These are phyloP conservation scores for Lepidurus arcticus DNA, from an alignment of 1,140 invertebrate species.

Conservation along the genomic window DNA sequence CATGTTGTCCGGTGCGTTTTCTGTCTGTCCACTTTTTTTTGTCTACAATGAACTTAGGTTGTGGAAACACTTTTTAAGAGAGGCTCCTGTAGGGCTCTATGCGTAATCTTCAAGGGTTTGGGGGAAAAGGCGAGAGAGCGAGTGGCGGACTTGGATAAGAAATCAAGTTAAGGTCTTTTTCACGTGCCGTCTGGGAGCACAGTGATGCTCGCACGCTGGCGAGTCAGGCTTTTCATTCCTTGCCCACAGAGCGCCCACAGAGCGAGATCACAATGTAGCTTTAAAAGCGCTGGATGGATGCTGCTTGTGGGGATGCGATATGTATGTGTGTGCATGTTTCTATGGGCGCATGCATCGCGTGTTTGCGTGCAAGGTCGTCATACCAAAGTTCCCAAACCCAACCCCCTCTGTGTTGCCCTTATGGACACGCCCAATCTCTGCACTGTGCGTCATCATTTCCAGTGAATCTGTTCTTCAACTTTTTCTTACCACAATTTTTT, in stretches of 20 bases:
- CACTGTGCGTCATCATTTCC: background rate
- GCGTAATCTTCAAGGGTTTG: background rate
- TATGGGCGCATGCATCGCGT: conserved; percentile 3
- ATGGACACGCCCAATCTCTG: background rate
- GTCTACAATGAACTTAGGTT: background rate
- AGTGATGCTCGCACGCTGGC: conserved; percentile 17
- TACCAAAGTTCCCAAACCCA: background rate
- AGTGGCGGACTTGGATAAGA: background rate
- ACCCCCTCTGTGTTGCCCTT: background rate
- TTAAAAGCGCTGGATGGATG: conserved; percentile 5
- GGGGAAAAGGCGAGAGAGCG: background rate
- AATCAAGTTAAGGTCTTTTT: conserved; percentile 17
- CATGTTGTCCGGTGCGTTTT: background rate
- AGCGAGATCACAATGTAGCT: conserved; percentile 9
- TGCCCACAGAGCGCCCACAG: background rate
- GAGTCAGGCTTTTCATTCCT: background rate
- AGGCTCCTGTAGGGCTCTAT: background rate
- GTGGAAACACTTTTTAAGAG: background rate
- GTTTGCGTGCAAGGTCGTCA: conserved; percentile 17
- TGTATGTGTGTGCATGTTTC: background rate
- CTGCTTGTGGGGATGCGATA: conserved; percentile 1
- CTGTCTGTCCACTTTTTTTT: background rate
- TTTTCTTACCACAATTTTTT: background rate
- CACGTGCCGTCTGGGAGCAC: conserved; percentile 20
- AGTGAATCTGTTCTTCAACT: background rate